Evolutionary conservation across 2,888 invertebrate species (phyloP), one percentile per base, ranked within the genome.

Genomic region (Autographa gamma): DNA sequence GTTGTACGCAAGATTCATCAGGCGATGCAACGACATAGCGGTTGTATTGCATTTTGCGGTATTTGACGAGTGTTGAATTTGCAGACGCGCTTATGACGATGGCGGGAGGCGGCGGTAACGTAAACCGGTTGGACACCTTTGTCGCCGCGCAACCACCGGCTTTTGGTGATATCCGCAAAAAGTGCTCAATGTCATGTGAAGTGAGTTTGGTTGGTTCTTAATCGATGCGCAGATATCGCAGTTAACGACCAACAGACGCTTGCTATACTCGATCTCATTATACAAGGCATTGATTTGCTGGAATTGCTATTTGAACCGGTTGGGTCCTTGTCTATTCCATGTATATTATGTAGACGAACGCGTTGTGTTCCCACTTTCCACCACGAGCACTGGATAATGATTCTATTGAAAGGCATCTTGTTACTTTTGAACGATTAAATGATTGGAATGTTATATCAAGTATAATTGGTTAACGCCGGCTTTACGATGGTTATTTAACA

Each of bases 131-230:
- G 92, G 83, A 92, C 93, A 92, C 93, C 93, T 94, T 93, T 92
- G 93, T 92, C 90, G 91, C 90, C 86, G 88, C 85, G 86, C 91
- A 90, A 88, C 90, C 89, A 89, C 91, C 91, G 90, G 88, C 91
- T 93, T 94, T 95, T 92, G 94, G 95, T 92, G 94, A 93, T 94
- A 95, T 93, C 90, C 91, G 92, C 95, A 95, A 95, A 95, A 95
- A 95, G 90, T 92, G 89, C 89, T 90, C 91, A 89, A 88, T 88
- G 93, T 91, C 90, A 93, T 93, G 90, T 92, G 87, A 80, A 88
- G 88, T 86, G 88, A 88, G 88, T 91, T 91, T 88, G 90, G 89
- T 83, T 85, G 89, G 88, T 84, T 89, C 88, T 89, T 91, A 91
- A 92, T 93, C 91, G 90, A 90, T 90, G 90, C 85, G 83, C 87